These are phyloP conservation scores for Callaeas wilsoni DNA, from an alignment of 2,113 vertebrate species.

Conservation along the genomic window DNA sequence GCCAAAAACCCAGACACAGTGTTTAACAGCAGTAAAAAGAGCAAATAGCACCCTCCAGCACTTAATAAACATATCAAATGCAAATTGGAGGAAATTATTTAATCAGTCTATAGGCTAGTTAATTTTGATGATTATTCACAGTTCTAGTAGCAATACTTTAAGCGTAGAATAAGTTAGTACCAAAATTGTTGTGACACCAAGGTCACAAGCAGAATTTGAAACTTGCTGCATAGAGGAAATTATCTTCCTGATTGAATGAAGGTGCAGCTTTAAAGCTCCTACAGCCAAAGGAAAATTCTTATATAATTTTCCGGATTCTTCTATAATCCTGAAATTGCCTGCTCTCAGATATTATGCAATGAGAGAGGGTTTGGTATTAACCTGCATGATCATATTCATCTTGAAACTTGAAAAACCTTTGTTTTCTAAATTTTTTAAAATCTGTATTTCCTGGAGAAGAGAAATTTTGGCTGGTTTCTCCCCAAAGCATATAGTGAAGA, in stretches of 20 bases:
- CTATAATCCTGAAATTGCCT: background rate
- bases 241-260: background rate
- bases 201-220: background rate
- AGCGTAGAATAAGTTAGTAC: background rate
- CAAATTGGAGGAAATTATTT: constrained; percentile 58
- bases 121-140: constrained; percentile 45
- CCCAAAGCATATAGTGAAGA: rapidly evolving
- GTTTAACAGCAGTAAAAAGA: constrained; percentile 20
- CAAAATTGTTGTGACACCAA: background rate
- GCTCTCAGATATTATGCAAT: background rate
- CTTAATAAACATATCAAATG: constrained; percentile 51
- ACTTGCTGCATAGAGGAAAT: background rate
- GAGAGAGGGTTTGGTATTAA: background rate
- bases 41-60: constrained; percentile 38
- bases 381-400: background rate
- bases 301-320: background rate
- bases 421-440: background rate
- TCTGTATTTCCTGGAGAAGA: background rate
- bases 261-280: background rate
- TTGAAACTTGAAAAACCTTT: background rate
- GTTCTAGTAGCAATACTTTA: background rate
- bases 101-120: constrained; percentile 44
- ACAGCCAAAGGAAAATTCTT: background rate
- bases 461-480: background rate
- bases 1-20: constrained; percentile 28